Conservation (phyloP, 2,888 invertebrate genomes). For the Aporophyla nigra region DNA sequence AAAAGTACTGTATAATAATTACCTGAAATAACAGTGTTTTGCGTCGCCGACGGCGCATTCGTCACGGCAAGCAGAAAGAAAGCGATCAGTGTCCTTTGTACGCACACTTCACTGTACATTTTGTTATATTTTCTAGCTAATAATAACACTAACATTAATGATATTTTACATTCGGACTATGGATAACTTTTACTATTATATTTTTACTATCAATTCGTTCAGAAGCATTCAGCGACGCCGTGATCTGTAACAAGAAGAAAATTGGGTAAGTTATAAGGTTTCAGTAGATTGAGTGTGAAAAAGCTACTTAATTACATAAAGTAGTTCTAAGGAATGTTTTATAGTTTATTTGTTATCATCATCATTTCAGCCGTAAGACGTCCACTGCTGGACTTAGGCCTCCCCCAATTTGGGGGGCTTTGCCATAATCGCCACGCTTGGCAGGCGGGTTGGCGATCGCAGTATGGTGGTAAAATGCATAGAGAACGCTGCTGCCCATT, state of each 20-base stretch:
- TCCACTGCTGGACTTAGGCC: no score
- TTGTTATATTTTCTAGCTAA: slow-evolving; percentile 81
- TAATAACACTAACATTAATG: slow-evolving; percentile 72
- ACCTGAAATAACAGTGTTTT: slow-evolving; percentile 83
- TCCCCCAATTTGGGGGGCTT: no score
- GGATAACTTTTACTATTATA: slow-evolving; percentile 58
- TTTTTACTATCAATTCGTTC: slow-evolving; percentile 64
- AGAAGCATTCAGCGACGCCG: slow-evolving; percentile 70
- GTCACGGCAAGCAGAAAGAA: slow-evolving; percentile 81
- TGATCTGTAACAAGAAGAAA: slow-evolving; percentile 82
- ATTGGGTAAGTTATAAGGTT: slow-evolving; percentile 1
- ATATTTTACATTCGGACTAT: slow-evolving; percentile 67
- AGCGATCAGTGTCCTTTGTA: slow-evolving; percentile 79
- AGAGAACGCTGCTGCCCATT: no score
- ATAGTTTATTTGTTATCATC: background rate
- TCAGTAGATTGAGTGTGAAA: background rate
- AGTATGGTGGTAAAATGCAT: no score
- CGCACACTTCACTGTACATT: slow-evolving; percentile 83
- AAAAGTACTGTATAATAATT: slow-evolving; percentile 53
- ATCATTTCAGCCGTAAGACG: no score
- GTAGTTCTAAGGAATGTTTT: background rate
- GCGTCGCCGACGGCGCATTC: slow-evolving; percentile 84
- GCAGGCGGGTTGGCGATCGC: no score
- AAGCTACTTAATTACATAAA: background rate
- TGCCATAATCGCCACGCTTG: no score